Conservation (phyloP, 1,140 invertebrate species). For the Anoplophora glabripennis region DNA sequence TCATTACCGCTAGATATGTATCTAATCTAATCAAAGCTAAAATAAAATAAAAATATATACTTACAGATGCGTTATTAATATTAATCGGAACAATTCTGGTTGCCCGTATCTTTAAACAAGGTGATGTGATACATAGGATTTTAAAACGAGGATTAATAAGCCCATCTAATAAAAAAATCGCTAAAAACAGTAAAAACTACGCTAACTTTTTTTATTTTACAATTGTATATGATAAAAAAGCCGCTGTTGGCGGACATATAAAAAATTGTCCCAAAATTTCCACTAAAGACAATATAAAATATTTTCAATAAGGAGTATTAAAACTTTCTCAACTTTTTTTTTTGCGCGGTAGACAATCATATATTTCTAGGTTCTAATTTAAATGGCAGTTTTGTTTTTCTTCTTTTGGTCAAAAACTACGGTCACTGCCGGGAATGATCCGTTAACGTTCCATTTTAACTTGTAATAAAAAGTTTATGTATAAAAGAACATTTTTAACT, state of each 20-base stretch:
- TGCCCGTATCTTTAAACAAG: constrained; percentile 1
- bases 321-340: constrained; percentile 29
- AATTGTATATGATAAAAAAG: constrained; percentile 46
- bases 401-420: constrained; percentile 34
- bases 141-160: constrained; percentile 7
- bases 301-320: constrained; percentile 29
- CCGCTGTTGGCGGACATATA: constrained; percentile 39
- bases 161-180: constrained; percentile 9
- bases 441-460: constrained; percentile 27
- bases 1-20: constrained; percentile 23
- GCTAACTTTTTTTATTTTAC: constrained; percentile 38
- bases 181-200: constrained; percentile 23
- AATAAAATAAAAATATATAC: constrained; percentile 24
- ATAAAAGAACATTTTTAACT: constrained; percentile 27
- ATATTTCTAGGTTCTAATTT: constrained; percentile 22
- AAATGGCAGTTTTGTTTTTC: constrained; percentile 38
- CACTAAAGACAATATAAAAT: constrained; percentile 37
- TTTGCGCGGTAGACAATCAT: constrained; percentile 34
- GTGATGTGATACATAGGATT: constrained; percentile 17
- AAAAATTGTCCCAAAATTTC: constrained; percentile 36
- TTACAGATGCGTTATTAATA: constrained; percentile 19
- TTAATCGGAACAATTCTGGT: constrained; percentile 16
- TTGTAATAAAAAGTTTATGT: constrained; percentile 32
- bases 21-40: constrained; percentile 20
- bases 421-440: constrained; percentile 42